Conservation (phyloP, 2,888 invertebrate genomes). For the Metalampra italica region DNA sequence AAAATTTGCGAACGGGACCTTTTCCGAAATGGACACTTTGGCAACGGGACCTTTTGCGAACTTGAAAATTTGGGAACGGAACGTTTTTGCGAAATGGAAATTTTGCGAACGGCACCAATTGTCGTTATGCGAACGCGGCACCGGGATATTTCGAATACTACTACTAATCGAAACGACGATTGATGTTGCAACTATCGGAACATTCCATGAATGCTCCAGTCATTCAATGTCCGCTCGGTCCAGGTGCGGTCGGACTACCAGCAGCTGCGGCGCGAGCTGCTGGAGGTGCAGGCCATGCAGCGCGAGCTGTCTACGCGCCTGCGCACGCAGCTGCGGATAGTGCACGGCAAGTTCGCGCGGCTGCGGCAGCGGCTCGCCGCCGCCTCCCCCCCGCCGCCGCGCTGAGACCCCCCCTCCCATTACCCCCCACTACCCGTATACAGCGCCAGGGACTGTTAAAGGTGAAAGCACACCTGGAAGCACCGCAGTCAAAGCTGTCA, state of each 20-base stretch:
- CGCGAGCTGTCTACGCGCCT: conserved; percentile 87
- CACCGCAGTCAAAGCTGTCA: too few relatives aligned
- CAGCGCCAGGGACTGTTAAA: too few relatives aligned
- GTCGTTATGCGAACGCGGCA: too few relatives aligned
- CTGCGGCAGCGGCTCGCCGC: conserved; percentile 84
- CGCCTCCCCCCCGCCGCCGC: conserved; percentile 56
- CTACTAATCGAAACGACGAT: not conserved
- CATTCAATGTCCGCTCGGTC: not conserved
- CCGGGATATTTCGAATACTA: too few relatives aligned
- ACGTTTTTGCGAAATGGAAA: too few relatives aligned
- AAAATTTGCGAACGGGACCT: too few relatives aligned
- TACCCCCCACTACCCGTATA: too few relatives aligned
- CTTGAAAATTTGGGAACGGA: too few relatives aligned
- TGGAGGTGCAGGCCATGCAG: conserved; percentile 88
- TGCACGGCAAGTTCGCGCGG: conserved; percentile 86
- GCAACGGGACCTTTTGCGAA: too few relatives aligned
- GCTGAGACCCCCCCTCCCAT: not conserved
- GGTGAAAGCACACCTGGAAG: too few relatives aligned
- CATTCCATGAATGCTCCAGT: not conserved
- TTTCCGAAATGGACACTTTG: too few relatives aligned
- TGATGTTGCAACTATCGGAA: not conserved
- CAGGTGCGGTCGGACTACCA: conserved; percentile 87
- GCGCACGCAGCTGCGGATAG: conserved; percentile 83
- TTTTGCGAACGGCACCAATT: too few relatives aligned
- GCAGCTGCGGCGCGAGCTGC: conserved; percentile 86